phyloP scores from a whole-genome alignment of 2,888 invertebrate species.

The Neria commutata region DNA sequence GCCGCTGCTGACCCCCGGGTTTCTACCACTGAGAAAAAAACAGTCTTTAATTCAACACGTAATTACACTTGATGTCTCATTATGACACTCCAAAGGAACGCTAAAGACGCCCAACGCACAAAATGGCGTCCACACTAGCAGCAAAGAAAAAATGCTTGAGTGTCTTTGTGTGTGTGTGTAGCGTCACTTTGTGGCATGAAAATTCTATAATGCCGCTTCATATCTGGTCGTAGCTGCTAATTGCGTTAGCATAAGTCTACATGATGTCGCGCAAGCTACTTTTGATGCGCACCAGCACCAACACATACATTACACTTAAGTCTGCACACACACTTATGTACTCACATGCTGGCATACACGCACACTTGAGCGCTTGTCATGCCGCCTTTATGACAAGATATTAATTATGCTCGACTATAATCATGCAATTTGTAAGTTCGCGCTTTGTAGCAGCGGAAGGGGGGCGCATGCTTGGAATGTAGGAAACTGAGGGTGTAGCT shows the following conservation, averaged over 20 bases:
- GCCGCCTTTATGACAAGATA: slow-evolving; percentile 29
- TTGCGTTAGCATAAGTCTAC: background rate
- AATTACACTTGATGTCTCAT: no score
- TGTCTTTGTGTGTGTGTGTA: no score
- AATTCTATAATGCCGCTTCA: background rate
- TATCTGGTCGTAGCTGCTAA: background rate
- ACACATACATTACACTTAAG: background rate
- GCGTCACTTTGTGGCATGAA: background rate
- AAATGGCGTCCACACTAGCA: no score
- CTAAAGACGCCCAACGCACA: no score
- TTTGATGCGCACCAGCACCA: background rate
- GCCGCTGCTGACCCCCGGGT: no score
- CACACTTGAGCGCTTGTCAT: background rate
- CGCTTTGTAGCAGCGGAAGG: background rate
- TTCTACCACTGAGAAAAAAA: no score
- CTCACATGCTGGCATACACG: background rate
- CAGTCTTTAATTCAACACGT: no score
- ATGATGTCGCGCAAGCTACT: slow-evolving; percentile 2
- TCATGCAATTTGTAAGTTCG: slow-evolving; percentile 19
- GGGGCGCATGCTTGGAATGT: background rate
- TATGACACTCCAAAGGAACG: no score
- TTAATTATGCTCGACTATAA: slow-evolving; percentile 43
- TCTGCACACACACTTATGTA: background rate
- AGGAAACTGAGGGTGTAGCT: no score
- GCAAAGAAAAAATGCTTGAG: no score